These are phyloP conservation scores for Phortica variegata DNA, from an alignment of 1,140 invertebrate genomes.

Conservation along the genomic window DNA sequence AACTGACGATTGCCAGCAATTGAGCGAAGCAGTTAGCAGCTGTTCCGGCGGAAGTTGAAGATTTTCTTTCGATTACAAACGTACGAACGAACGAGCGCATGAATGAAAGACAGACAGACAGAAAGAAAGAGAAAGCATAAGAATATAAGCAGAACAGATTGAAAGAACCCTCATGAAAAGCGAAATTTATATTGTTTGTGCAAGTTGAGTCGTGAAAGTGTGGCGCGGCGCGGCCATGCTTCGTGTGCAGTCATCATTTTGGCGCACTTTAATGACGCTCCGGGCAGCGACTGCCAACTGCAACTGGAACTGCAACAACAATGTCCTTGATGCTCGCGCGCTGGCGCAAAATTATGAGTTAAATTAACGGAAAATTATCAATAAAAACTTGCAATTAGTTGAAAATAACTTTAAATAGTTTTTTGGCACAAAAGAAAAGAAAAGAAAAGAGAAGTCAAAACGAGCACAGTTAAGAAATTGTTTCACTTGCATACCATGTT, in stretches of 20 bases:
- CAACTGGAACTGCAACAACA: too few species aligned
- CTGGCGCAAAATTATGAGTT: constrained; percentile 33
- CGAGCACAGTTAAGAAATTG: too few species aligned
- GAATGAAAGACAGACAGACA: background rate
- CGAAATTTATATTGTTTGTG: background rate
- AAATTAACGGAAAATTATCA: constrained; percentile 24
- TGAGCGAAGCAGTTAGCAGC: constrained; percentile 37
- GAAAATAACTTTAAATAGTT: constrained; percentile 26
- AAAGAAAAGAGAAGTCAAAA: too few species aligned
- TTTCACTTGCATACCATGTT: too few species aligned
- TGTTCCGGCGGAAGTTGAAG: constrained; percentile 22
- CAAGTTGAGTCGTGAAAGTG: too few species aligned
- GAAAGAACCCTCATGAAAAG: constrained; percentile 20
- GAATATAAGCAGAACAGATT: too few species aligned
- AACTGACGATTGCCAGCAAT: constrained; percentile 14
- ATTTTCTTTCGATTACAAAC: constrained; percentile 14
- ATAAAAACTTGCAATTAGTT: constrained; percentile 34
- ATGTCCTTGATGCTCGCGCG: constrained; percentile 18
- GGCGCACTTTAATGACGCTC: constrained; percentile 1
- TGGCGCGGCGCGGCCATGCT: too few species aligned
- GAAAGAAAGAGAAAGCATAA: constrained; percentile 11
- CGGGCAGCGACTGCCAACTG: too few species aligned
- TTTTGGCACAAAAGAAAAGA: too few species aligned
- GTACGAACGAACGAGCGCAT: too few species aligned
- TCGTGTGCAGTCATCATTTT: background rate